Conservation (phyloP, 2,888 invertebrate genomes). For the Poecilobothrus nobilitatus region DNA sequence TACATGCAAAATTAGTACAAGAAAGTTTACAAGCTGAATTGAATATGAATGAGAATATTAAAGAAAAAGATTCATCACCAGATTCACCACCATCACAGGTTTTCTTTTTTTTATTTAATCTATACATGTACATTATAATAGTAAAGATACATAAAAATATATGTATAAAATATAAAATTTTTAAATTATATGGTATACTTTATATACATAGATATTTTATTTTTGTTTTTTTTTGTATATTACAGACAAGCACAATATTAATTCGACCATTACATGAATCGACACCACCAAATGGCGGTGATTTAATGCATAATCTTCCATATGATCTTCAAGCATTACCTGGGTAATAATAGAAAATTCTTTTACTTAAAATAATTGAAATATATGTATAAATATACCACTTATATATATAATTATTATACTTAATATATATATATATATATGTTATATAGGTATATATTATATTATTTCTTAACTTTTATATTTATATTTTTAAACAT, state of each 20-base stretch:
- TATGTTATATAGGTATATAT: neutral
- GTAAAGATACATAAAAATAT: neutral
- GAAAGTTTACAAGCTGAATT: constrained; percentile 23
- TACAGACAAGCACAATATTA: constrained; percentile 40
- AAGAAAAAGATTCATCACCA: constrained; percentile 37
- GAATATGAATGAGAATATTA: constrained; percentile 16
- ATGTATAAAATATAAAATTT: neutral
- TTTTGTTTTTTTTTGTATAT: constrained; percentile 10
- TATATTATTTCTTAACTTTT: neutral
- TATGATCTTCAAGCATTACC: constrained; percentile 28
- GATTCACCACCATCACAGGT: constrained; percentile 45
- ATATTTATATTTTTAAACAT: neutral
- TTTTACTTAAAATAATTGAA: constrained; percentile 8
- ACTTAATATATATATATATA: constrained; percentile 10
- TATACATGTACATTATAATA: neutral
- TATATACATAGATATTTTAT: neutral
- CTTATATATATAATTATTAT: constrained; percentile 10
- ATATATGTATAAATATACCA: too few species aligned
- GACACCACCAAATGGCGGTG: constrained; percentile 37
- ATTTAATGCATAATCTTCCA: constrained; percentile 38
- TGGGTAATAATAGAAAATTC: constrained; percentile 25
- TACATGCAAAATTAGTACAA: constrained; percentile 14
- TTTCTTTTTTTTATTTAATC: constrained; percentile 8
- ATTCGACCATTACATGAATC: constrained; percentile 41
- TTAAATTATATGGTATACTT: neutral